These are phyloP conservation scores for Sarcophaga subvicina DNA, from an alignment of 2,888 invertebrate species.

Conservation along the genomic window DNA sequence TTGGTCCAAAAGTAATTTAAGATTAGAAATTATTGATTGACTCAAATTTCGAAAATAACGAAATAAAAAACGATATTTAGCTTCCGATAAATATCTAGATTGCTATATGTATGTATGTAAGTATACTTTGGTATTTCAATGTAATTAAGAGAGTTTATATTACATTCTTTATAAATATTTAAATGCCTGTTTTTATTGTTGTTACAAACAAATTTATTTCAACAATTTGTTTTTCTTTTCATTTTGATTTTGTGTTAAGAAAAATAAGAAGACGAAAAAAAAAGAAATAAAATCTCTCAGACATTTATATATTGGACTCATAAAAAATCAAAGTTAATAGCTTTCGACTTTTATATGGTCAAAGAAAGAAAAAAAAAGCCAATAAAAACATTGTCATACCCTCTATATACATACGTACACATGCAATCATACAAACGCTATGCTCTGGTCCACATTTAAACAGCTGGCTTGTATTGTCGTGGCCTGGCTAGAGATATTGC, in stretches of 20 bases:
- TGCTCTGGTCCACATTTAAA: not conserved
- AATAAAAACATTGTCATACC: constrained; percentile 58
- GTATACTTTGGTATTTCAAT: not conserved
- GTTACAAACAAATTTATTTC: constrained; percentile 9
- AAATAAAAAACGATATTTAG: constrained; percentile 38
- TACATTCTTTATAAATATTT: constrained; percentile 13
- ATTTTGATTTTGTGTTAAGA: not conserved
- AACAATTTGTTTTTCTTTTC: constrained; percentile 11
- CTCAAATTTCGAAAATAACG: not conserved
- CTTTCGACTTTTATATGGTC: constrained; percentile 49
- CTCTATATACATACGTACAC: constrained; percentile 3
- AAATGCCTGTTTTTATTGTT: not conserved
- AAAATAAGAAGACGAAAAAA: not conserved
- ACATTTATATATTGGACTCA: constrained; percentile 54
- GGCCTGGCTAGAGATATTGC: not conserved
- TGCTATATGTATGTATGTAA: not conserved
- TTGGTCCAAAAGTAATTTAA: not conserved
- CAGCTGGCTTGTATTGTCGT: not conserved
- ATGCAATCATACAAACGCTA: not conserved
- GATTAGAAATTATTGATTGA: constrained; percentile 43
- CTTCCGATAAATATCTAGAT: constrained; percentile 60
- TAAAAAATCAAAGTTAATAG: constrained; percentile 62
- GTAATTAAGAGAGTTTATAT: constrained; percentile 56
- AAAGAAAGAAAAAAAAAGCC: no score
- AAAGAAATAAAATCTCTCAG: constrained; percentile 45